These are phyloP conservation scores for Atta cephalotes DNA, from an alignment of 1,140 invertebrate species.

Conservation along the genomic window DNA sequence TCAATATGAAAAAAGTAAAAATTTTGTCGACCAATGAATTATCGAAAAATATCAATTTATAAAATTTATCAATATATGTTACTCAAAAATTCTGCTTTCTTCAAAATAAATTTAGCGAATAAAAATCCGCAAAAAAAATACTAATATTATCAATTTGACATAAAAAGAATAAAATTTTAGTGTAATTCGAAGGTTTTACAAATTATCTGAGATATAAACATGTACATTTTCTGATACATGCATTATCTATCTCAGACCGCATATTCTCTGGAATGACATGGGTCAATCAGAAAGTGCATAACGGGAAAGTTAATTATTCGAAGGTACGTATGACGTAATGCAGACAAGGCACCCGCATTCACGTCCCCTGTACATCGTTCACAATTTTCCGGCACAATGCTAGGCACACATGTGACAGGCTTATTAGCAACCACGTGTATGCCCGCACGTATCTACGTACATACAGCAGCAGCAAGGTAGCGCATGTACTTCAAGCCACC, in stretches of 20 bases:
- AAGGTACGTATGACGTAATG: slow-evolving; percentile 11
- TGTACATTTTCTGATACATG: neutral
- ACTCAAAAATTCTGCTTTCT: too few relatives aligned
- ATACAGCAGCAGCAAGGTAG: slow-evolving; percentile 2
- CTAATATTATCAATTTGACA: too few relatives aligned
- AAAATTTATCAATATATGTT: too few relatives aligned
- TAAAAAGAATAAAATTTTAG: too few relatives aligned
- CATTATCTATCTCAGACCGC: neutral
- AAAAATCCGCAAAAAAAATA: too few relatives aligned
- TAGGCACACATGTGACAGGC: slow-evolving; percentile 51
- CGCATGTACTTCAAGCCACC: slow-evolving; percentile 4
- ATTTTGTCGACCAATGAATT: too few relatives aligned
- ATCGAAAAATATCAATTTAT: too few relatives aligned
- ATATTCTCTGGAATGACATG: neutral
- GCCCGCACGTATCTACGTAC: slow-evolving; percentile 29
- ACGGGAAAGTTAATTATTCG: slow-evolving; percentile 35
- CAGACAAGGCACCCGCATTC: slow-evolving; percentile 36
- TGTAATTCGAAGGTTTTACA: neutral
- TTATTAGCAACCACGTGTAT: slow-evolving; percentile 71
- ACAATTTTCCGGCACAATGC: slow-evolving; percentile 57
- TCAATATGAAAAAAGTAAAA: too few relatives aligned
- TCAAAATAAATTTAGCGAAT: too few relatives aligned
- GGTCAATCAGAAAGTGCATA: neutral
- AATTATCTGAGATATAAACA: neutral
- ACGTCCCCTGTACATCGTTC: slow-evolving; percentile 22